Evolutionary conservation across 2,113 vertebrate species (phyloP).

Genomic region (Castor canadensis): DNA sequence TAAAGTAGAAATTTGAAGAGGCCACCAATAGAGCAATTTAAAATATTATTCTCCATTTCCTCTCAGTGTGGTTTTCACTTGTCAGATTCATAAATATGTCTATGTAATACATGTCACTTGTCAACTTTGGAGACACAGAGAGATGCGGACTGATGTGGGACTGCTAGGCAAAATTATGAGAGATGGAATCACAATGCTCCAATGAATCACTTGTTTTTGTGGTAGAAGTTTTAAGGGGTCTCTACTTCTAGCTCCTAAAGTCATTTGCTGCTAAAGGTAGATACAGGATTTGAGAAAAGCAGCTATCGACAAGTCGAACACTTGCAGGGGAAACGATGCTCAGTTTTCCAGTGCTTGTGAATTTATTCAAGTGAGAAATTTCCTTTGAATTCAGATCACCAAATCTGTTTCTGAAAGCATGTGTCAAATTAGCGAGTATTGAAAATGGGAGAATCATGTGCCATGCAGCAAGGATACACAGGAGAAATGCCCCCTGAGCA

Average conservation of each 20-base stretch:
- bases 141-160: background rate
- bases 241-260: slow-evolving; percentile 74
- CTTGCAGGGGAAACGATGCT: background rate
- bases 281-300: slow-evolving; percentile 69
- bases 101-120: background rate
- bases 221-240: slow-evolving; percentile 84
- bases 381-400: background rate
- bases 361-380: background rate
- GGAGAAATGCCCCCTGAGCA: too few species aligned
- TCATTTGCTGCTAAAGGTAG: slow-evolving; percentile 65
- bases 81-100: background rate
- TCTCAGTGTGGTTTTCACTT: background rate
- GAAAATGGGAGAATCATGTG: too few species aligned
- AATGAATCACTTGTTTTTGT: background rate
- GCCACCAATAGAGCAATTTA: background rate
- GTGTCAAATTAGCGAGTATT: background rate
- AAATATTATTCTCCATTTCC: background rate
- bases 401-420: background rate
- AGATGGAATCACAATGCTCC: background rate
- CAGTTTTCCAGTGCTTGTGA: background rate
- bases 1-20: background rate
- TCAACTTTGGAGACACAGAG: background rate
- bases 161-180: background rate
- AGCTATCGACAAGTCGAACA: slow-evolving; percentile 68
- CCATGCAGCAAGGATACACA: too few species aligned